phyloP scores from a whole-genome alignment of 2,113 vertebrate species.

The Chamaetylas fuelleborni region DNA sequence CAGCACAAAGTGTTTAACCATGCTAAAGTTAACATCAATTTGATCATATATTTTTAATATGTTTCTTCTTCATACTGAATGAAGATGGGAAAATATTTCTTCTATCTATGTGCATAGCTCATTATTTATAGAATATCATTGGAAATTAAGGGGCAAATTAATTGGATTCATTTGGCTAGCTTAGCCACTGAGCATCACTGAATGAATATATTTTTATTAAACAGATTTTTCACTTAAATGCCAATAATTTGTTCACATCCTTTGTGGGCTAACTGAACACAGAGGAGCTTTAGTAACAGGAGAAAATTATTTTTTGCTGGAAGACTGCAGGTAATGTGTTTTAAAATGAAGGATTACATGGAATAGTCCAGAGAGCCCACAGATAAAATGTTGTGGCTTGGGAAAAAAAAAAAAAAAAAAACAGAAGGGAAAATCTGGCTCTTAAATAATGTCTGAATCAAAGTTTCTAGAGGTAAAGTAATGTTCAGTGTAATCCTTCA shows the following conservation, averaged over 20 bases:
- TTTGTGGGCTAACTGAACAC: background rate
- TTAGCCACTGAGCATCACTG: background rate
- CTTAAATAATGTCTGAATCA: background rate
- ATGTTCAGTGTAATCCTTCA: background rate
- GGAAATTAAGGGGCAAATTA: conserved; percentile 1
- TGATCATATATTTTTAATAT: background rate
- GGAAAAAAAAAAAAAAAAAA: background rate
- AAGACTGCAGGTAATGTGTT: background rate
- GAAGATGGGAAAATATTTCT: background rate
- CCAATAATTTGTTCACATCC: background rate
- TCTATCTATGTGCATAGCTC: background rate
- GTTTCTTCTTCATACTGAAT: background rate
- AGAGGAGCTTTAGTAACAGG: background rate
- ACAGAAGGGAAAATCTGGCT: rapidly evolving
- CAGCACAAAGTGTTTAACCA: background rate
- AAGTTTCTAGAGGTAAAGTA: background rate
- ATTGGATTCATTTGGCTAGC: conserved; percentile 11
- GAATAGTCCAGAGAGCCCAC: background rate
- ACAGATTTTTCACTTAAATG: conserved; percentile 23
- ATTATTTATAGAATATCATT: conserved; percentile 1
- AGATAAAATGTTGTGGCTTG: background rate
- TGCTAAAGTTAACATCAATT: background rate
- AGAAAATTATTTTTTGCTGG: background rate
- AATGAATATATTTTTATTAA: conserved; percentile 5
- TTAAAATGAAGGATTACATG: background rate